Conservation (phyloP, 2,113 vertebrate genomes). For the Sceloporus tristichus region DNA sequence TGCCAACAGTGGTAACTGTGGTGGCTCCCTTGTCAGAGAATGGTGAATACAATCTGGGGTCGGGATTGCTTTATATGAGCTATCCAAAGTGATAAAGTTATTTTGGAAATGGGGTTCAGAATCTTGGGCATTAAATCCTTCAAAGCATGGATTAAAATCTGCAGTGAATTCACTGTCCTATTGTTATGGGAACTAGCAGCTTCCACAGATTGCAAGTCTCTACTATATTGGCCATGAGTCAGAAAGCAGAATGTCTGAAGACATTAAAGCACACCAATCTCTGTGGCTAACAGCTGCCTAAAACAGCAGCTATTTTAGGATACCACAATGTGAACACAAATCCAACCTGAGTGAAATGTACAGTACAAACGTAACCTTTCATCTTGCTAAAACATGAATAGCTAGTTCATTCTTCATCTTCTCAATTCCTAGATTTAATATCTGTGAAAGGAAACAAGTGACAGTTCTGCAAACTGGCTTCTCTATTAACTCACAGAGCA, state of each 20-base stretch:
- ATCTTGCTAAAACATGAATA: constrained; percentile 50
- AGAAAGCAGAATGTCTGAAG: constrained; percentile 40
- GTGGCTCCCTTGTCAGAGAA: no score
- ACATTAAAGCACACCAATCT: constrained; percentile 37
- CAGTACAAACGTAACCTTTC: constrained; percentile 34
- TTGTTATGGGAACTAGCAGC: no score
- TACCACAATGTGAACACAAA: constrained; percentile 50
- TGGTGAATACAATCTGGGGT: no score
- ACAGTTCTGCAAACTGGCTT: constrained; percentile 44
- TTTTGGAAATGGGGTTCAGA: no score
- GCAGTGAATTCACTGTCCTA: no score
- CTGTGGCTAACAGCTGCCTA: constrained; percentile 17
- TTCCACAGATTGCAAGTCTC: not conserved
- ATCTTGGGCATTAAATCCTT: no score
- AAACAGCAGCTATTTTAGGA: constrained; percentile 24
- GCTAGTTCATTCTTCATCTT: constrained; percentile 36
- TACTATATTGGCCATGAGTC: constrained; percentile 20
- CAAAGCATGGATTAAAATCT: no score
- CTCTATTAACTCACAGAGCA: constrained; percentile 37
- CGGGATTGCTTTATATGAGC: no score
- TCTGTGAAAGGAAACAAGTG: constrained; percentile 57
- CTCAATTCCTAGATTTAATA: constrained; percentile 29
- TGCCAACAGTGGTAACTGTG: no score
- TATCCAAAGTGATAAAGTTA: no score
- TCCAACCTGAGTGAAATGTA: constrained; percentile 52